A percentile compares a stretch with the other conserved stretches of the same genome.
Evolutionary conservation across 1,140 invertebrate species (phyloP).

Genomic region (Caenorhabditis briggsae): DNA sequence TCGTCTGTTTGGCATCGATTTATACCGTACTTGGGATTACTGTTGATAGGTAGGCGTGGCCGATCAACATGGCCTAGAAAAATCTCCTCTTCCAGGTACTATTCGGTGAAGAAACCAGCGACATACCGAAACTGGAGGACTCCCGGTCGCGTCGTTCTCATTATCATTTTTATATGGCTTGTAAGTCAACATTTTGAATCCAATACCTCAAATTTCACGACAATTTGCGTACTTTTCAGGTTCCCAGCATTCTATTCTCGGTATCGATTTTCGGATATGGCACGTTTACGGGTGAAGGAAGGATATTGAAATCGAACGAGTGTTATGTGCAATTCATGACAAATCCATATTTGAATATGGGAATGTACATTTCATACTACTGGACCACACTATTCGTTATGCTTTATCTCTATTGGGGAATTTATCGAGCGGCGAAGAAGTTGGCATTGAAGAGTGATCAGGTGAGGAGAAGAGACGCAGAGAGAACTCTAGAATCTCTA

Average conservation of each 20-base stretch:
- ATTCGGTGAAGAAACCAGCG: slow-evolving; percentile 98
- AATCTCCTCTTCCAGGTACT: slow-evolving; percentile 82
- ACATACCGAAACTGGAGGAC: slow-evolving; percentile 97
- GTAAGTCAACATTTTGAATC: slow-evolving; percentile 59
- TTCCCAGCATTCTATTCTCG: slow-evolving; percentile 95
- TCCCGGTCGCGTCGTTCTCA: slow-evolving; percentile 89
- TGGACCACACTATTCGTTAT: slow-evolving; percentile 93
- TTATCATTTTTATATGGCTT: slow-evolving; percentile 91
- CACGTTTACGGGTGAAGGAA: slow-evolving; percentile 87
- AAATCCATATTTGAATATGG: slow-evolving; percentile 84
- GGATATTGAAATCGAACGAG: slow-evolving; percentile 88
- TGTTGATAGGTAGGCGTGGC: slow-evolving; percentile 89
- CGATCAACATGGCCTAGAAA: not conserved
- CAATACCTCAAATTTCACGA: not conserved
- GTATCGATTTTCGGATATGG: slow-evolving; percentile 99
- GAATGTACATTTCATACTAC: slow-evolving; percentile 88
- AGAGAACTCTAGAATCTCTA: too few species aligned
- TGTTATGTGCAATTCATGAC: slow-evolving; percentile 98
- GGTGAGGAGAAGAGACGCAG: too few species aligned
- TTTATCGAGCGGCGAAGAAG: slow-evolving; percentile 96
- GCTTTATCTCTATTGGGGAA: slow-evolving; percentile 94
- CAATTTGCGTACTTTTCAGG: slow-evolving; percentile 75
- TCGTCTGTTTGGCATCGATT: slow-evolving; percentile 97
- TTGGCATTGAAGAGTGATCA: slow-evolving; percentile 95
- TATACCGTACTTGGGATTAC: slow-evolving; percentile 99